Evolutionary conservation across 1,140 invertebrate species (phyloP).

Genomic region (Nephila pilipes): DNA sequence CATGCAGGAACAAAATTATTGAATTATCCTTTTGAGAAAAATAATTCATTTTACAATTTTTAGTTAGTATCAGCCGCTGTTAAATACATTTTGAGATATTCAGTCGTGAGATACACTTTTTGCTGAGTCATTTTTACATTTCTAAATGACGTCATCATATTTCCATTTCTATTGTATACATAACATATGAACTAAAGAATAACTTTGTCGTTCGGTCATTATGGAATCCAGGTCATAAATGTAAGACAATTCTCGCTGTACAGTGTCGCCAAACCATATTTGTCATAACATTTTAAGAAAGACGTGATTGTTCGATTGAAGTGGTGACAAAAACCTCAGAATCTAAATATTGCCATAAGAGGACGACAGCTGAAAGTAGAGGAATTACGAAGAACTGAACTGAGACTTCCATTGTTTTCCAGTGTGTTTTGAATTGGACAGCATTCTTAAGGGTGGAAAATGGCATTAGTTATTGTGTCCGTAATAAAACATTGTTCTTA

Average conservation of each 20-base stretch:
- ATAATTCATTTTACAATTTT: no score
- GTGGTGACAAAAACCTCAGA: conserved; percentile 43
- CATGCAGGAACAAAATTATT: no score
- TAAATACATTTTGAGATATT: no score
- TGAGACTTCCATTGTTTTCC: conserved; percentile 52
- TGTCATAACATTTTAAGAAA: conserved; percentile 37
- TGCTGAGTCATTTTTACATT: background rate
- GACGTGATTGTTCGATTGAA: conserved; percentile 56
- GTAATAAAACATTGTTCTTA: conserved; percentile 41
- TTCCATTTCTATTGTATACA: background rate
- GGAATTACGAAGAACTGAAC: conserved; percentile 56
- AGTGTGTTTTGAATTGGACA: conserved; percentile 1
- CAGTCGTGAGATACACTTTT: no score
- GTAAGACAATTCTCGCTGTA: background rate
- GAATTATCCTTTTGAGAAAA: no score
- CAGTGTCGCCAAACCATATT: conserved; percentile 38
- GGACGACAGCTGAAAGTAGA: background rate
- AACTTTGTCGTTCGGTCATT: conserved; percentile 10
- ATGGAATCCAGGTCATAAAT: conserved; percentile 10
- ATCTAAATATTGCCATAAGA: conserved; percentile 42
- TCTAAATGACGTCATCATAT: background rate
- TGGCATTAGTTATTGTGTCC: background rate
- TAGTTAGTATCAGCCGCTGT: no score
- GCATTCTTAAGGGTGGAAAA: conserved; percentile 2
- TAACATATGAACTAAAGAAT: background rate